These are phyloP conservation scores for Pollachius pollachius DNA, from an alignment of 2,113 vertebrate genomes.

Conservation along the genomic window DNA sequence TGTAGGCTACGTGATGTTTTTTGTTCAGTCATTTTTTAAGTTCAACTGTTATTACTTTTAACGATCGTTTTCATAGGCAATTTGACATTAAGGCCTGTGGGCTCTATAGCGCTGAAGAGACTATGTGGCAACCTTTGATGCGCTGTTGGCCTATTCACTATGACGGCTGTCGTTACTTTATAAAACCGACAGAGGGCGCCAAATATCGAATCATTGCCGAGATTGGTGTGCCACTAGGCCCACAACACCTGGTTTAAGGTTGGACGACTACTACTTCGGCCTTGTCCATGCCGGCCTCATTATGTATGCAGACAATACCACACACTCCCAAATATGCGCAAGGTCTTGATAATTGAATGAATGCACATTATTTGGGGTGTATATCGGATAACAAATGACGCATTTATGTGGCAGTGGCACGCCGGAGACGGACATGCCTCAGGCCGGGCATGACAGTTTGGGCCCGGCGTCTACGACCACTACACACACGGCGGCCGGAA, in stretches of 20 bases:
- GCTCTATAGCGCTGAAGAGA: no score
- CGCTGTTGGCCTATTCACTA: background rate
- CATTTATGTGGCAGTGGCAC: no score
- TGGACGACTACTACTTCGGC: no score
- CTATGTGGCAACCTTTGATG: background rate
- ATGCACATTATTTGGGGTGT: no score
- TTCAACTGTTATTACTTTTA: background rate
- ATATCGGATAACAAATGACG: no score
- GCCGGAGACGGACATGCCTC: background rate
- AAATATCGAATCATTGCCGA: conserved; percentile 21
- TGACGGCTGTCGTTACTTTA: background rate
- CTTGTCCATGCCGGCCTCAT: no score
- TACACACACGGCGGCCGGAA: conserved; percentile 21
- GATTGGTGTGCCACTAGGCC: background rate
- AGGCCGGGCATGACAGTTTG: background rate
- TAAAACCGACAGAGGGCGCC: conserved; percentile 46
- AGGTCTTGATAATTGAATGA: background rate
- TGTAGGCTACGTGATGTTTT: background rate
- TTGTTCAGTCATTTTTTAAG: no score
- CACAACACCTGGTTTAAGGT: background rate
- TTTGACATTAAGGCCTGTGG: no score
- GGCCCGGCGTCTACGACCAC: background rate
- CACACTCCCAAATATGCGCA: no score
- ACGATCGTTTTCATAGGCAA: no score
- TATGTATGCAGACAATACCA: background rate